Percentiles rank a stretch among this genome's conserved stretches.
Evolutionary conservation across 2,113 vertebrate genomes (phyloP).

Genomic region (Brachyhypopomus occidentalis): DNA sequence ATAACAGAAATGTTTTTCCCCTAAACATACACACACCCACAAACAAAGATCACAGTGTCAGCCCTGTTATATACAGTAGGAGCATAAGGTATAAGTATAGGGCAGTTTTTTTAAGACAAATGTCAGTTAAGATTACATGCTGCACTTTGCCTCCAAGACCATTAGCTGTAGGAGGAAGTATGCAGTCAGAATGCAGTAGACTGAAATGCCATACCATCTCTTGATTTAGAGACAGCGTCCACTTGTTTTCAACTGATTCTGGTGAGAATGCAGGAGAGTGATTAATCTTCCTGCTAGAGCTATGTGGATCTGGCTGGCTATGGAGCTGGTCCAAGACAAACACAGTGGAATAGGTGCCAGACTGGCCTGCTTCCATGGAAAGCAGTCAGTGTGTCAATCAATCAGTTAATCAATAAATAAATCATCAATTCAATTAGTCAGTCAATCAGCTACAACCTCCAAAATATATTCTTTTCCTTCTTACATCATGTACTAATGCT

Average conservation of each 20-base stretch:
- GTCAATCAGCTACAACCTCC: no score
- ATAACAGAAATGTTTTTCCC: neutral
- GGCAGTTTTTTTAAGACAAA: neutral
- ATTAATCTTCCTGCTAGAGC: constrained; percentile 2
- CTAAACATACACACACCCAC: neutral
- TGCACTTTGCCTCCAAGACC: neutral
- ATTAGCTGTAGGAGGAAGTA: neutral
- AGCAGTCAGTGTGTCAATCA: neutral
- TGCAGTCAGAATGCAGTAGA: neutral
- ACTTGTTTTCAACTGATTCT: neutral
- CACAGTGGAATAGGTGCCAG: neutral
- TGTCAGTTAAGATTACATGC: neutral
- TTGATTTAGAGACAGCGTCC: constrained; percentile 2
- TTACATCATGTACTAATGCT: neutral
- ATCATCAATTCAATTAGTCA: no score
- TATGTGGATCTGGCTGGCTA: neutral
- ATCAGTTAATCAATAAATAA: no score
- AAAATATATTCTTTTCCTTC: neutral
- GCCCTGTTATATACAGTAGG: neutral
- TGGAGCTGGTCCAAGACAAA: neutral
- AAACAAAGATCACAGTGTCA: neutral
- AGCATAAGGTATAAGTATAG: no score
- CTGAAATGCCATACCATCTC: neutral
- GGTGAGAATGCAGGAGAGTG: neutral
- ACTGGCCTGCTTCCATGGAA: neutral